Evolutionary conservation across 2,113 vertebrate genomes (phyloP), one percentile per base, ranked within the genome.

Genomic region (Microcebus lehilahytsara): DNA sequence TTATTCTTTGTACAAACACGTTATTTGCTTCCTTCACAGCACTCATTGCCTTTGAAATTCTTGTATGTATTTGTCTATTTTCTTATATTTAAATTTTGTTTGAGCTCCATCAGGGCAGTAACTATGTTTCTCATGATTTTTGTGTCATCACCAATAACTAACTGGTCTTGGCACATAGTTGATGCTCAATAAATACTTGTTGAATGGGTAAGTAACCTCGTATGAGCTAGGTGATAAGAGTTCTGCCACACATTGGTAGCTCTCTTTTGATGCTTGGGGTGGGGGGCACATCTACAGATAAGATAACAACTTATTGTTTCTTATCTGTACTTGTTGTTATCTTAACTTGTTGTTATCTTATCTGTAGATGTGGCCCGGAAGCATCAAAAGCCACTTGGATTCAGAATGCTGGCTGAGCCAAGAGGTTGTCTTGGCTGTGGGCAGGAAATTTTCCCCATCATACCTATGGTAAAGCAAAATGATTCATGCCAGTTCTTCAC

Each of bases 21-120:
- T 58, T 69, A 56, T 72, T 91, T 97, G 13, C 77, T 91, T 91
- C 51, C 9, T 85, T 96, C 16, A 84, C 42, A 88, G 10, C 4
- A 72, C 7, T 62, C 71, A 69, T 27, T 60, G 3, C 27, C 67
- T 10, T 78, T 79, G 62, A 83, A 84, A 60, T 84, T 34, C 58
- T 77, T 64, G 14, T 64, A 62, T 66, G 20, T 22, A n/a, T 56
- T 69, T 79, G 27, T 91, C 34, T 40, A 42, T 91, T 79, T 91
- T 78, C 25, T 91, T 72, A 20, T 78, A 51, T 71, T 71, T 79
- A 79, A 51, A 13, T 84, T 89, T 51, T 40, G 13, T 67, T 87
- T 80, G 30, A 3, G 19, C 34, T 74, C 64, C 12, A 71, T 69
- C 60, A 37, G 20, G 27, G 32, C 5, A 69, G 4, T 53, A 37